Base-by-base conservation (phyloP, 2,888 invertebrate species). In the Mesorhabditis spiculigera region DNA sequence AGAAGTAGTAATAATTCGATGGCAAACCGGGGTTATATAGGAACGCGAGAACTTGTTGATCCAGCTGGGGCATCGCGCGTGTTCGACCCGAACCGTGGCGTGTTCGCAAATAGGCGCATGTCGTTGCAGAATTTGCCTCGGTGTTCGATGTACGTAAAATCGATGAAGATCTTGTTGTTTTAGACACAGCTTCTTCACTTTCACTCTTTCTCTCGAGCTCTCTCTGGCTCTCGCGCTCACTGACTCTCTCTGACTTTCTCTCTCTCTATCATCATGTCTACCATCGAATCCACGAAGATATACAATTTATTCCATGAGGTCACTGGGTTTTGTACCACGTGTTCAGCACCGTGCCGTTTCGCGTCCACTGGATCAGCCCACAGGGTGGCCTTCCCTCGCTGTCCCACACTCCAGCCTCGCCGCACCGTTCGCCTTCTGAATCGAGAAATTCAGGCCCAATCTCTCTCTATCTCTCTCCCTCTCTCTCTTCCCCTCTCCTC, bases 331-430 rank as follows among this genome's bases (percentile, higher is more conserved):
- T 78, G 66, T 78, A 78, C 78, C 78, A 78, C 43, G 75, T 75
- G 65, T 78, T 78, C 4, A 69, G 68, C 62, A 76, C 69, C 66
- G 72, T 71, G 5, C 73, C 72, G 43, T 70, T 70, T 41, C 72
- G 73, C 70, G 75, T 76, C 78, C 78, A 78, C 6, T 75, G 76
- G 50, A 78, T 78, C 50, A 76, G 76, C 0, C 78, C 76, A 63
- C 78, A 78, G 0, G 76, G 72, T 0, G 78, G 76, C 42, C 74
- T 76, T 28, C 78, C 78, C 43, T 71, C 74, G 5, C 75, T 66
- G 66, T 74, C 74, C 74, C 74, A 78, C 72, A 78, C 71, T 28
- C 44, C 58, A 13, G 76, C 44, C 45, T 76, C 76, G 45, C 76
- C 78, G 58, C 78, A 78, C 43, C 76, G 72, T 28, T 76, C 76